Percentiles rank a stretch among this genome's conserved stretches.
Evolutionary conservation across 2,113 vertebrate genomes (phyloP).

Genomic region (Anguilla japonica): DNA sequence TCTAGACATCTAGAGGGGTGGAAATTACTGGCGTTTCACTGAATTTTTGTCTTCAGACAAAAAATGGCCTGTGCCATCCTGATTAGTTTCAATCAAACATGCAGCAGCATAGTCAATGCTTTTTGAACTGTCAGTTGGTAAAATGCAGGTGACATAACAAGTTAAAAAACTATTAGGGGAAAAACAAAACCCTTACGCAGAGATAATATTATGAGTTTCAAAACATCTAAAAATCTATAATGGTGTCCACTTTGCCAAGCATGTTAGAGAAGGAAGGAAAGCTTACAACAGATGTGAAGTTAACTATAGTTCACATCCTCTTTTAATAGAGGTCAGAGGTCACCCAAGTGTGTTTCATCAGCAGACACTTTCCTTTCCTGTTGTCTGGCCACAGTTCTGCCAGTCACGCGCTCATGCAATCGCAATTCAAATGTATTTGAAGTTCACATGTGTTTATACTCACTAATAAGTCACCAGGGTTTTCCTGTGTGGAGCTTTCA

Average conservation of each 20-base stretch:
- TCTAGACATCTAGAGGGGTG: too few relatives aligned
- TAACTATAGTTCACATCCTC: conserved; percentile 51
- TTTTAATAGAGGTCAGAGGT: conserved; percentile 54
- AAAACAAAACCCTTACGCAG: background rate
- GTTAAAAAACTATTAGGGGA: background rate
- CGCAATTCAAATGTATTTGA: conserved; percentile 31
- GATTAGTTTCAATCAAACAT: too few relatives aligned
- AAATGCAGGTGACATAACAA: too few relatives aligned
- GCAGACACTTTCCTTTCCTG: conserved; percentile 68
- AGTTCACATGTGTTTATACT: conserved; percentile 13
- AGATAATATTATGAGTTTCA: background rate
- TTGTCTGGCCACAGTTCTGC: conserved; percentile 56
- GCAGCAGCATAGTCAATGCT: too few relatives aligned
- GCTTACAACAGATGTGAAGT: conserved; percentile 20
- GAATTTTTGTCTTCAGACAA: too few relatives aligned
- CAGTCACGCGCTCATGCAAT: conserved; percentile 47
- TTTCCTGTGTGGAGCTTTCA: background rate
- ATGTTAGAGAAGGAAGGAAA: background rate
- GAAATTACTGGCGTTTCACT: too few relatives aligned
- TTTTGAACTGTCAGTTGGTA: too few relatives aligned
- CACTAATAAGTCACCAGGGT: background rate
- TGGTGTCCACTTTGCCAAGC: background rate
- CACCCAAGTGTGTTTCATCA: conserved; percentile 5
- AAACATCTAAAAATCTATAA: background rate
- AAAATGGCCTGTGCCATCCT: too few relatives aligned